phyloP scores from a whole-genome alignment of 2,888 invertebrate genomes.

The Eilema caniola region DNA sequence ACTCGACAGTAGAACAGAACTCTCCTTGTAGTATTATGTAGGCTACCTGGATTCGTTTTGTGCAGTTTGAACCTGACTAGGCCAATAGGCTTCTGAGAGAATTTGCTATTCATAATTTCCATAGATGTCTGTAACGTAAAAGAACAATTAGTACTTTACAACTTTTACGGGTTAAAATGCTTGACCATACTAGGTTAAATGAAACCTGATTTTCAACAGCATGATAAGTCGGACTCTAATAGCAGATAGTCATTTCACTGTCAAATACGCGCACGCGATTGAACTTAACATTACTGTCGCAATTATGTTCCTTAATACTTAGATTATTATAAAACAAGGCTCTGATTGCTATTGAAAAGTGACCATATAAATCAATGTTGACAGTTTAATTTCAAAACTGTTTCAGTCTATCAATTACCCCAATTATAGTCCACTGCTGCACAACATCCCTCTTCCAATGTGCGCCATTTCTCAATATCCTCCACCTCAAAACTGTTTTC shows the following conservation, averaged over 20 bases:
- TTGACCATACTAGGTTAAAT: neutral
- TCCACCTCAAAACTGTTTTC: no score
- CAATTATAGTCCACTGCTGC: no score
- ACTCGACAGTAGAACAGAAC: conserved; percentile 57
- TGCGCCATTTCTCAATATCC: no score
- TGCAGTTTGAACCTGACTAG: neutral
- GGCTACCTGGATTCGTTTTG: conserved; percentile 35
- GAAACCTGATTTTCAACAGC: neutral
- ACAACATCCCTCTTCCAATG: no score
- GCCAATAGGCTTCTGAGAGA: neutral
- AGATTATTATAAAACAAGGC: neutral
- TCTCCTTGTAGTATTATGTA: conserved; percentile 55
- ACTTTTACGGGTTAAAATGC: neutral
- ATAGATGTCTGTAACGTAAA: neutral
- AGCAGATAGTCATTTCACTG: neutral
- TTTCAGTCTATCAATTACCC: no score
- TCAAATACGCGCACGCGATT: neutral
- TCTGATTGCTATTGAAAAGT: no score
- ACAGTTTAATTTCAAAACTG: neutral
- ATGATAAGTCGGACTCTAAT: neutral
- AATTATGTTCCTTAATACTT: neutral
- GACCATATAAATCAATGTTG: no score
- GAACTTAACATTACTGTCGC: neutral
- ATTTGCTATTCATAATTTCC: neutral
- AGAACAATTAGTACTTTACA: neutral